phyloP scores from a whole-genome alignment of 2,113 vertebrate genomes.

The Jaculus jaculus region DNA sequence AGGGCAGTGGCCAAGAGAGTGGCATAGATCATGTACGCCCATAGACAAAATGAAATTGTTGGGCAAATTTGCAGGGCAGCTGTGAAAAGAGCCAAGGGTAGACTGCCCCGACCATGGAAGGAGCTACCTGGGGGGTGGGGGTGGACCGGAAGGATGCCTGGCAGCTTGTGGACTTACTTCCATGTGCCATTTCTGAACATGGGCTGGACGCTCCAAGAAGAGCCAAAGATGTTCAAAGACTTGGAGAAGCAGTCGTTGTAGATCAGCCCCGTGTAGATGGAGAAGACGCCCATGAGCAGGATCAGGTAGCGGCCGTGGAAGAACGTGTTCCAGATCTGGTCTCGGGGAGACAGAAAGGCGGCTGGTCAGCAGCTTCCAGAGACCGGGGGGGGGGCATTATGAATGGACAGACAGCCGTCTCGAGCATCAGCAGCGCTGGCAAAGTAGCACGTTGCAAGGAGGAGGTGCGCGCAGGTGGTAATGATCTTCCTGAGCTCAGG shows the following conservation, averaged over 20 bases:
- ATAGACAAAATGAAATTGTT: background rate
- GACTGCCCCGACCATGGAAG: background rate
- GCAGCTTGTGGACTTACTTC: slow-evolving; percentile 89
- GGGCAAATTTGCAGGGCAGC: background rate
- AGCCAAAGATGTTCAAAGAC: slow-evolving; percentile 96
- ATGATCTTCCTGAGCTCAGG: background rate
- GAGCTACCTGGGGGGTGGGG: no score
- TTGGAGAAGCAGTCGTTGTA: slow-evolving; percentile 99
- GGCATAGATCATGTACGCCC: background rate
- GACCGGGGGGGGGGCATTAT: accelerated
- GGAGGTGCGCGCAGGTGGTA: accelerated
- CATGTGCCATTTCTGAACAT: slow-evolving; percentile 94
- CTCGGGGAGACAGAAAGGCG: background rate
- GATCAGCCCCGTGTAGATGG: slow-evolving; percentile 97
- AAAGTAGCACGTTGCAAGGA: background rate
- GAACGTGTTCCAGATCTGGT: slow-evolving; percentile 95
- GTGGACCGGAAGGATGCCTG: background rate
- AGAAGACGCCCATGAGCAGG: slow-evolving; percentile 97
- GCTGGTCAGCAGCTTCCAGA: background rate
- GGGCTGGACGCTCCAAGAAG: slow-evolving; percentile 93
- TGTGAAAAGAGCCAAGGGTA: background rate
- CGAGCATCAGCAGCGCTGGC: accelerated
- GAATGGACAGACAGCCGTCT: no score
- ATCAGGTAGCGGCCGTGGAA: slow-evolving; percentile 96
- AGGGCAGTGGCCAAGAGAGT: background rate